Conservation (phyloP, 2,888 invertebrate species). For the Beris morrisii region DNA sequence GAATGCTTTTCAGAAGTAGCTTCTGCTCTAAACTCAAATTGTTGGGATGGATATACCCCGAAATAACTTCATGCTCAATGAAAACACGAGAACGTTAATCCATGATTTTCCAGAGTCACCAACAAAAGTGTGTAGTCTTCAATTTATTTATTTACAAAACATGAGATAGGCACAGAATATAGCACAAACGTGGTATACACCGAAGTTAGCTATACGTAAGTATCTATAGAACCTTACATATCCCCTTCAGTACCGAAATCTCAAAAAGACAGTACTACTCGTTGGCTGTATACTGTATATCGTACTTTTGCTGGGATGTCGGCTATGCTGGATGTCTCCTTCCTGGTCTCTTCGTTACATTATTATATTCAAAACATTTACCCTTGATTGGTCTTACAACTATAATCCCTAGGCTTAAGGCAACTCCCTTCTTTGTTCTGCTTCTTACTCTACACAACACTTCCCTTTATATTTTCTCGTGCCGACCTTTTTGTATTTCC, state of each 20-base stretch:
- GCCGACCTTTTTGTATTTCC: conserved; percentile 18
- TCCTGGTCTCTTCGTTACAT: conserved; percentile 36
- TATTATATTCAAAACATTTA: conserved; percentile 47
- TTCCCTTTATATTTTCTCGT: conserved; percentile 5
- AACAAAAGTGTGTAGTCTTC: conserved; percentile 25
- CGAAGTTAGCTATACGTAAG: background rate
- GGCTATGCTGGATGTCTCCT: conserved; percentile 27
- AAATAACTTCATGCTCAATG: conserved; percentile 32
- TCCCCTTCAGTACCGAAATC: conserved; percentile 23
- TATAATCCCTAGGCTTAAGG: conserved; percentile 45
- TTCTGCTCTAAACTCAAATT: too few species aligned
- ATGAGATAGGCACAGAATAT: conserved; percentile 31
- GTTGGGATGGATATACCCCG: conserved; percentile 20
- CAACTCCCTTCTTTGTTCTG: conserved; percentile 38
- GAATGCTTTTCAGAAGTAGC: too few species aligned
- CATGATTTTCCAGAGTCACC: conserved; percentile 28
- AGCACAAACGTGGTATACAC: conserved; percentile 24
- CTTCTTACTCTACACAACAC: conserved; percentile 32
- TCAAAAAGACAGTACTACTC: conserved; percentile 10
- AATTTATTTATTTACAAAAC: conserved; percentile 34
- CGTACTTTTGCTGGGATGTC: conserved; percentile 17
- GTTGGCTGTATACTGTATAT: background rate
- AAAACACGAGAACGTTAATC: conserved; percentile 32
- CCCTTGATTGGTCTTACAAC: conserved; percentile 46
- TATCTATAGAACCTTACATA: conserved; percentile 13